phyloP scores from a whole-genome alignment of 2,888 invertebrate genomes.

The Himalopsyche anomala region DNA sequence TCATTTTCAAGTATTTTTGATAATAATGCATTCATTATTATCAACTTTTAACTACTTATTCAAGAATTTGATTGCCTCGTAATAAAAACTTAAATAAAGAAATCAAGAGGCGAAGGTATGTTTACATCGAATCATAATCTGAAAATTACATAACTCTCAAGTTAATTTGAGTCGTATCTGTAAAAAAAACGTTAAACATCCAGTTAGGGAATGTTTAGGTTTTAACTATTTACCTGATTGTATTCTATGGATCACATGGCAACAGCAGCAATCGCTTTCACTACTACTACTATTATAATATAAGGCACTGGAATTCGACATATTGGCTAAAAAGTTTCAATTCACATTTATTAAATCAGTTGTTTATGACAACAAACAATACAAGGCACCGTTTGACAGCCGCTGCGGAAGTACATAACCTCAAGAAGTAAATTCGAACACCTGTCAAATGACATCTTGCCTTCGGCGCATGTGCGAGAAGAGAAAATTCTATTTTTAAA shows the following conservation, averaged over 20 bases:
- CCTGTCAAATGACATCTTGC: conserved; percentile 39
- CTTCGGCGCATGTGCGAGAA: neutral
- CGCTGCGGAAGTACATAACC: conserved; percentile 1
- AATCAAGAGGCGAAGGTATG: too few relatives aligned
- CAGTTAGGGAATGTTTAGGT: too few relatives aligned
- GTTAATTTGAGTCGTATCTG: too few relatives aligned
- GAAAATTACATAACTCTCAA: too few relatives aligned
- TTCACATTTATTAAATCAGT: neutral
- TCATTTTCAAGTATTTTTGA: too few relatives aligned
- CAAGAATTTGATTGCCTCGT: too few relatives aligned
- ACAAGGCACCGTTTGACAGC: conserved; percentile 43
- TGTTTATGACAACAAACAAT: conserved; percentile 32
- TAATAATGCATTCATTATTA: too few relatives aligned
- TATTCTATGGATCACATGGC: neutral
- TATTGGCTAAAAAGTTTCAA: neutral
- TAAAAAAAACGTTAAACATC: too few relatives aligned
- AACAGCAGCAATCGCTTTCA: conserved; percentile 35
- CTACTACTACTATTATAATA: conserved; percentile 18
- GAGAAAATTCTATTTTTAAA: conserved; percentile 34
- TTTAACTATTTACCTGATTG: neutral
- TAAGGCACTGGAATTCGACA: conserved; percentile 41
- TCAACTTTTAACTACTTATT: too few relatives aligned
- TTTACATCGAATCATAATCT: too few relatives aligned
- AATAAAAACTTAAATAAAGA: too few relatives aligned
- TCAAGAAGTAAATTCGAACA: neutral